These are phyloP conservation scores for Altica lythri DNA, from an alignment of 2,888 invertebrate species.

Conservation along the genomic window DNA sequence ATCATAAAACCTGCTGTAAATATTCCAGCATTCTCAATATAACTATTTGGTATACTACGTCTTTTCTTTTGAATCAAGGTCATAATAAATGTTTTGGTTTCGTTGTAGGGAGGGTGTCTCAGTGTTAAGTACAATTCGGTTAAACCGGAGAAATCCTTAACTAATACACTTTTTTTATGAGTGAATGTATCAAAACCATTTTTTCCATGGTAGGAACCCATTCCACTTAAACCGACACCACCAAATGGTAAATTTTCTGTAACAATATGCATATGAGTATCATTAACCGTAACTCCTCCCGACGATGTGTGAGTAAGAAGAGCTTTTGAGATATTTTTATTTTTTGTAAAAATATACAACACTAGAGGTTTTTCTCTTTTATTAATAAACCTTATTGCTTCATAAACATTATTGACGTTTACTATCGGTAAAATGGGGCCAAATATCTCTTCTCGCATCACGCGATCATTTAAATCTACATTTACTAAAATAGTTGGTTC, in stretches of 20 bases:
- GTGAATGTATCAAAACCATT: constrained; percentile 90
- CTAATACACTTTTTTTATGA: constrained; percentile 83
- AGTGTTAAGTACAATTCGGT: constrained; percentile 71
- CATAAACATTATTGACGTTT: constrained; percentile 78
- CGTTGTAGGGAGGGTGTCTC: constrained; percentile 85
- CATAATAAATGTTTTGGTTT: constrained; percentile 70
- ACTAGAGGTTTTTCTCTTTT: constrained; percentile 88
- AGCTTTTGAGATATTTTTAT: constrained; percentile 62
- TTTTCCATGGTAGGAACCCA: constrained; percentile 93
- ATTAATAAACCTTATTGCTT: constrained; percentile 91
- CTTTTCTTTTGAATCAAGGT: constrained; percentile 68
- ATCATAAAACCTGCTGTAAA: constrained; percentile 72
- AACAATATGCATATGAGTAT: constrained; percentile 80
- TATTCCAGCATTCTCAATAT: constrained; percentile 67
- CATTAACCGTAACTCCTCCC: constrained; percentile 84
- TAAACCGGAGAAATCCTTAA: constrained; percentile 61
- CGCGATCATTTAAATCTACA: constrained; percentile 73
- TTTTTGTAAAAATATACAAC: constrained; percentile 81
- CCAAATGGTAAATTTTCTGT: constrained; percentile 96
- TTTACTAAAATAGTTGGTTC: constrained; percentile 83
- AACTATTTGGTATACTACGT: constrained; percentile 64
- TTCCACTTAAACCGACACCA: constrained; percentile 93
- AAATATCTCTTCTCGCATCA: constrained; percentile 95
- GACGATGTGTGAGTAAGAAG: constrained; percentile 75
- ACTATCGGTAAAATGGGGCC: constrained; percentile 95